Evolutionary conservation across 2,888 invertebrate species (phyloP), one percentile per base, ranked within the genome.

Genomic region (Steromphala cineraria): DNA sequence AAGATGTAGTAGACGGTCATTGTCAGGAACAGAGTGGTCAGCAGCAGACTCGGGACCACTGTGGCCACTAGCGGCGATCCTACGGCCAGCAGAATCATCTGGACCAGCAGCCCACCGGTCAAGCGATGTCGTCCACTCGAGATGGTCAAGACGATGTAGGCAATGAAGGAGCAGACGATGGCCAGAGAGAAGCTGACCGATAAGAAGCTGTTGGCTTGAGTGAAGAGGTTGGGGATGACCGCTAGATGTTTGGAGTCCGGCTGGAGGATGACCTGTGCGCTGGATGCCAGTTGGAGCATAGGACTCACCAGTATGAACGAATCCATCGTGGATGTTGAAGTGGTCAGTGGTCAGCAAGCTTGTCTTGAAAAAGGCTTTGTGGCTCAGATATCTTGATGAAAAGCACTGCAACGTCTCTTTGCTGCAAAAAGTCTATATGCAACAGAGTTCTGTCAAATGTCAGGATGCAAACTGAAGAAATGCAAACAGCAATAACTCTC

Each of bases 1-100:
- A 83, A 84, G 71, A 84, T 76, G 56, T 81, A 81, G 79, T 82
- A 81, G 56, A 67, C 24, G 53, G 40, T 24, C 46, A 55, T 28
- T n/a, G 62, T 10, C 10, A 80, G 24, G 36, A 77, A 74, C 21
- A 78, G 40, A 13, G 55, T 24, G 17, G 53, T 62, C 24, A 62
- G 52, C 56, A 80, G 53, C 2, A 80, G 36, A 40, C 74, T 15
- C 55, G 76, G 17, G 28, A 77, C 74, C 81, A 79, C 67, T 15
- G 67, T 28, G 28, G 67, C 17, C 46, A 40, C 21, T n/a, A 46
- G 31, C 46, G 56, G 56, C 1, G 78, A 56, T 17, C 53, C 24
- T 4, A 56, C 19, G n/a, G 28, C 28, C 62, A 81, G 75, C 78
- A 80, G 77, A 19, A 81, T 67, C 24, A 81, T 53, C 24, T 81